Base-by-base conservation (phyloP, 2,113 vertebrate species). In the Pandion haliaetus region DNA sequence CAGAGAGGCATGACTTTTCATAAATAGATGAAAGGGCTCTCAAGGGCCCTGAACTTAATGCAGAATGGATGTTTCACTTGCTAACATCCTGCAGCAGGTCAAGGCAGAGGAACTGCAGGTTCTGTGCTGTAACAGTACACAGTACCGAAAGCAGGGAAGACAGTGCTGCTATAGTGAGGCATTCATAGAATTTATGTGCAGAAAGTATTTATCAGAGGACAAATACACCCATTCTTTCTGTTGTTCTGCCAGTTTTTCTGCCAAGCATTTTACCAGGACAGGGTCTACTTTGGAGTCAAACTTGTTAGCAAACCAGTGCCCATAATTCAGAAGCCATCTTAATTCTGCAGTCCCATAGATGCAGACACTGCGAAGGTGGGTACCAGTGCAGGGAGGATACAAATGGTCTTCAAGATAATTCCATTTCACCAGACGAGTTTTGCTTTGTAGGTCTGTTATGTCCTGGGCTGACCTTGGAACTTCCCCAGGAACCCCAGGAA, bases 241-340 rank as follows among this genome's bases (percentile, higher is more conserved):
- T 40, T 98, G 98, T 47, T 99, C 98, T 90, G 98, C 96, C 88
- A 99, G 98, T 88, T 98, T 99, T 97, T 99, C 98, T 95, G 99
- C 99, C 44, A 99, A 98, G 90, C 99, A 99, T 97, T 99, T 99
- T 88, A 99, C 97, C 82, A 99, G 90, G 72, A 99, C 38, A 29
- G 99, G 99, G 63, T 99, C 99, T 45, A 99, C 99, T 92, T 98
- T 99, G 78, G 99, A 98, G 87, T 99, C 99, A 87, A 99, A 98
- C 95, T 99, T 99, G 96, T 99, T 99, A 83, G 98, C 99, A 14
- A 99, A 99, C 99, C 99, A 99, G 88, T 99, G 99, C 5, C 99
- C 99, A 0, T 98, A 98, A 76, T 97, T 97, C 17, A 99, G 97
- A 54, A 99, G 99, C 99, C 99, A 99, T n/a, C 99, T 98, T 88